phyloP scores from a whole-genome alignment of 2,888 invertebrate species.

The Cantharis rustica region DNA sequence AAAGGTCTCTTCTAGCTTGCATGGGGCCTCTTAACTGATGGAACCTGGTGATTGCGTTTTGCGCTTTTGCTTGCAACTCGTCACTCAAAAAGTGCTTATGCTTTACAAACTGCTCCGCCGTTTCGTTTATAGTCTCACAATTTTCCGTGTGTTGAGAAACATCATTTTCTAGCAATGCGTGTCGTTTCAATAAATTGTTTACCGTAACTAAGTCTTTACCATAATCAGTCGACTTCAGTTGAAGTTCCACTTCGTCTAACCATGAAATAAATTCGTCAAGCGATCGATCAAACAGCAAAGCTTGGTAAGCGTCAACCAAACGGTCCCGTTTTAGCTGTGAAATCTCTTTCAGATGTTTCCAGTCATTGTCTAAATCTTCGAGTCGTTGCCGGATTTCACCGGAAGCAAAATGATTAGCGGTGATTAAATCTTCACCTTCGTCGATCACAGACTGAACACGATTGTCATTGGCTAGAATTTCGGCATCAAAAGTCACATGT shows the following conservation, averaged over 20 bases:
- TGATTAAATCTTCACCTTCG: slow-evolving; percentile 76
- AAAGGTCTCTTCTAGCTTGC: slow-evolving; percentile 86
- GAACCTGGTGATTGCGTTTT: slow-evolving; percentile 65
- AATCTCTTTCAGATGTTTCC: slow-evolving; percentile 83
- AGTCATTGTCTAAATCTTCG: slow-evolving; percentile 83
- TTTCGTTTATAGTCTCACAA: slow-evolving; percentile 78
- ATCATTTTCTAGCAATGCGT: slow-evolving; percentile 83
- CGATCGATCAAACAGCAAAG: slow-evolving; percentile 83
- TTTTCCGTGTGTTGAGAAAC: slow-evolving; percentile 83
- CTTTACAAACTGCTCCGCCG: slow-evolving; percentile 77
- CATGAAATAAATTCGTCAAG: slow-evolving; percentile 92
- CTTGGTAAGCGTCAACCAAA: slow-evolving; percentile 89
- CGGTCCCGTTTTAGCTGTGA: slow-evolving; percentile 84
- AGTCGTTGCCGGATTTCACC: slow-evolving; percentile 82
- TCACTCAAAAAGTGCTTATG: slow-evolving; percentile 88
- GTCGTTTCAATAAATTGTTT: slow-evolving; percentile 79
- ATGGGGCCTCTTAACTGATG: slow-evolving; percentile 80
- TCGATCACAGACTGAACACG: slow-evolving; percentile 81
- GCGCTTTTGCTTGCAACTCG: slow-evolving; percentile 78
- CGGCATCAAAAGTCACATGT: slow-evolving; percentile 94
- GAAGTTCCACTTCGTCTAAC: slow-evolving; percentile 87
- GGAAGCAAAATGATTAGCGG: slow-evolving; percentile 85
- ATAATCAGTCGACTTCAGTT: slow-evolving; percentile 74
- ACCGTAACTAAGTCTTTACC: slow-evolving; percentile 91
- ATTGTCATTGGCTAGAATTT: slow-evolving; percentile 86